A percentile compares a stretch with the other conserved stretches of the same genome.
These are phyloP conservation scores for Centrocercus urophasianus DNA, from an alignment of 2,113 vertebrate species.

Conservation along the genomic window DNA sequence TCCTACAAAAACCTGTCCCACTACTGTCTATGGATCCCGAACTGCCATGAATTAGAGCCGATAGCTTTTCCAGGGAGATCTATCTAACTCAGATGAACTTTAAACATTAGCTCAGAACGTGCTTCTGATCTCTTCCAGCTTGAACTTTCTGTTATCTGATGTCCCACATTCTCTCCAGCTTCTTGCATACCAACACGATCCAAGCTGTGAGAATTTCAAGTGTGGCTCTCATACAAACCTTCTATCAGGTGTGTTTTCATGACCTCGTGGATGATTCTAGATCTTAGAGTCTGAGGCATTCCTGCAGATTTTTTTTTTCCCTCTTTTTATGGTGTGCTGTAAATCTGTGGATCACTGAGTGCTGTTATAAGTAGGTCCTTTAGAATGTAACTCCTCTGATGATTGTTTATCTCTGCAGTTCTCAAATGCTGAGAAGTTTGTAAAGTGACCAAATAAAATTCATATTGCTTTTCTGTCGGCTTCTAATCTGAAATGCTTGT, in stretches of 20 bases:
- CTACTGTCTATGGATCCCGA: neutral
- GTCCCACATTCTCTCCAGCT: neutral
- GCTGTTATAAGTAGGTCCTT: conserved; percentile 3
- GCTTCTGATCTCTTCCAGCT: neutral
- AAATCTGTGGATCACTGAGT: neutral
- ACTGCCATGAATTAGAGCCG: neutral
- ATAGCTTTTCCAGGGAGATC: neutral
- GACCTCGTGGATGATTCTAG: neutral
- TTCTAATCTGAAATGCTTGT: conserved; percentile 13
- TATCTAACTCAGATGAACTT: conserved; percentile 1
- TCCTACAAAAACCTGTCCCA: neutral
- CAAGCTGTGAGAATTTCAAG: neutral
- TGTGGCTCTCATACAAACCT: neutral
- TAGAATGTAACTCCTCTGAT: conserved; percentile 10
- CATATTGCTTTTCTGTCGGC: neutral
- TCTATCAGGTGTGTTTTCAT: conserved; percentile 10
- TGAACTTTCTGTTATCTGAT: neutral
- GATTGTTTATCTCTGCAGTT: conserved; percentile 16
- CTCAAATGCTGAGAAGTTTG: conserved; percentile 11
- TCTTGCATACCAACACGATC: neutral
- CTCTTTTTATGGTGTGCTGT: neutral
- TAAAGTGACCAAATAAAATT: conserved; percentile 37
- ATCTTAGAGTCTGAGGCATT: neutral
- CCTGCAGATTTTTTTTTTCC: neutral
- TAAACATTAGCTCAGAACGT: neutral